Conservation (phyloP, 2,113 vertebrate species). For the Tachycineta bicolor region DNA sequence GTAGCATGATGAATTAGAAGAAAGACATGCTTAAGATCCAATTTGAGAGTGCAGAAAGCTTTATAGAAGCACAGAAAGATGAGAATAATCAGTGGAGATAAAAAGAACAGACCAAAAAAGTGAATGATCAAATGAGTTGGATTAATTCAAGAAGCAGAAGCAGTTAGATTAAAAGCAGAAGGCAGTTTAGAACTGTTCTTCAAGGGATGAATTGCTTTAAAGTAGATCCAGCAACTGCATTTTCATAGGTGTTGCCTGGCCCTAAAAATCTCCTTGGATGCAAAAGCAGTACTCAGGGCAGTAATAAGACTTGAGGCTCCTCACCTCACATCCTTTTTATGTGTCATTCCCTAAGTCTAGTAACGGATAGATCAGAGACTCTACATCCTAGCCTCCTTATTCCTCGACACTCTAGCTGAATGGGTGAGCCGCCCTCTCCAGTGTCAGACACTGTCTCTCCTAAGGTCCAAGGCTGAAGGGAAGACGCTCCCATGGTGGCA, state of each 20-base stretch:
- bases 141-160: not conserved
- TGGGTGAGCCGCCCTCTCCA: accelerated
- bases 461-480: not conserved
- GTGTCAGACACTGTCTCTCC: too few species aligned
- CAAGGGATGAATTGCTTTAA: not conserved
- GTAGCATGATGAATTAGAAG: not conserved
- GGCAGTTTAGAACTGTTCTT: not conserved
- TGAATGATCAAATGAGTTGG: not conserved
- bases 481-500: not conserved
- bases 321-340: accelerated
- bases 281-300: not conserved
- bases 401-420: accelerated
- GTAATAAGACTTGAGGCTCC: not conserved
- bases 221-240: not conserved
- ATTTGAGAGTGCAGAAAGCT: not conserved
- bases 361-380: not conserved
- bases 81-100: not conserved
- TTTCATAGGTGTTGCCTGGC: not conserved
- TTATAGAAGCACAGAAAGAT: not conserved
- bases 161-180: not conserved
- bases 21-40: not conserved
- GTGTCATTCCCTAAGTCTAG: not conserved
- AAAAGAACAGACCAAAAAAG: not conserved
- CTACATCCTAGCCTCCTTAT: not conserved
- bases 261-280: not conserved